These are phyloP conservation scores for Masticophis lateralis DNA, from an alignment of 2,797 vertebrate species.

Conservation along the genomic window DNA sequence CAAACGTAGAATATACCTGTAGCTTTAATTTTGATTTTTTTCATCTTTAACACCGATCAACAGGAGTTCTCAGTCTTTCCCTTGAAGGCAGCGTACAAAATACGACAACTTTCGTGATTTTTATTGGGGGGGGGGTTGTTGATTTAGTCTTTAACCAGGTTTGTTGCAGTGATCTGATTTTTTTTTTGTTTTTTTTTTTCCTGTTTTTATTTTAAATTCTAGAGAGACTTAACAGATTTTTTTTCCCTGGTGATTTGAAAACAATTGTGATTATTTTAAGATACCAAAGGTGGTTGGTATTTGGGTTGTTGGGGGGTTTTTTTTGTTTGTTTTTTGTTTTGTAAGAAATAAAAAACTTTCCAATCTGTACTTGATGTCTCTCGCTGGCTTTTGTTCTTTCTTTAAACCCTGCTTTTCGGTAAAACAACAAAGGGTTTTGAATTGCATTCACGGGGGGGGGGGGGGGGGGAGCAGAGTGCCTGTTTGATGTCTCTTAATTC, in stretches of 20 bases:
- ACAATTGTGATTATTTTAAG: conserved; percentile 65
- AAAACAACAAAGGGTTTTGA: neutral
- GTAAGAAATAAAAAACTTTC: conserved; percentile 71
- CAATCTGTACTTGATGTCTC: conserved; percentile 31
- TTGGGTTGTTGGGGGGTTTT: conserved; percentile 44
- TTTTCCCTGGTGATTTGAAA: conserved; percentile 56
- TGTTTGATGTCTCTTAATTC: neutral
- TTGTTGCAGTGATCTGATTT: conserved; percentile 32
- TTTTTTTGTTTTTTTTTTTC: too few species aligned
- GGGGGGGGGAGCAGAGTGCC: too few species aligned
- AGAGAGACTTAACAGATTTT: conserved; percentile 51
- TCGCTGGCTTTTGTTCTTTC: neutral
- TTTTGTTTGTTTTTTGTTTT: conserved; percentile 58
- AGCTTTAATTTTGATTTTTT: too few species aligned
- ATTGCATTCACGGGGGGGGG: fast-evolving
- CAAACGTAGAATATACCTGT: too few species aligned
- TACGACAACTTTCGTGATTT: too few species aligned
- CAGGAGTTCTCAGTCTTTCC: too few species aligned
- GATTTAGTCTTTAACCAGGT: conserved; percentile 26
- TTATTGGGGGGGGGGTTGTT: neutral
- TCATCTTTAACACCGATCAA: too few species aligned
- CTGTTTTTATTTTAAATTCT: neutral
- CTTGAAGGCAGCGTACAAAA: too few species aligned
- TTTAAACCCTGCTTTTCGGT: neutral
- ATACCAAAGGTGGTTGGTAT: conserved; percentile 72